Evolutionary conservation across 2,888 invertebrate species (phyloP), one percentile per base, ranked within the genome.

Genomic region (Isoperla grammatica): DNA sequence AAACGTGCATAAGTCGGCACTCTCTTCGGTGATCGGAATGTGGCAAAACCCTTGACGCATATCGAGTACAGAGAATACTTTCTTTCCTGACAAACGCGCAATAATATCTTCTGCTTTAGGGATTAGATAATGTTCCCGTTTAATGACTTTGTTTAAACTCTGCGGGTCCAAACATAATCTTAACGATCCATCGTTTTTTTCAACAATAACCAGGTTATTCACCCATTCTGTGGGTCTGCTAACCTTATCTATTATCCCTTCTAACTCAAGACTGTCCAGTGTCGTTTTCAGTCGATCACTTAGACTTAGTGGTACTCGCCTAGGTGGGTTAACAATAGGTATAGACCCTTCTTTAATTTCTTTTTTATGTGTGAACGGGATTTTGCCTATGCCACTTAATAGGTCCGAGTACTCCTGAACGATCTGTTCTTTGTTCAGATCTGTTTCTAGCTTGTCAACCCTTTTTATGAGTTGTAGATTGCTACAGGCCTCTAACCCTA

Each of bases 21-120:
- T 50, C 11, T 19, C 22, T 5, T 49, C 45, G n/a, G 57, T 57
- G 1, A 61, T 54, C n/a, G 4, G 15, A 37, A 61, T 46, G 12
- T 59, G 56, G 20, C 46, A 46, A 20, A 60, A 60, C 12, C 60
- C 43, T 13, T 60, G 35, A 45, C 54, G 50, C 19, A 61, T 48
- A 20, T 62, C 60, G 3, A 61, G 22, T 43, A 63, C 63, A 23
- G 19, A 12, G 22, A 48, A 48, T 20, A 48, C 15, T 48, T 48
- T 8, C 22, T 45, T 11, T 15, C 48, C 48, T 48, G 20, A 19
- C 15, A 48, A 17, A 17, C 22, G 12, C 20, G 48, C 13, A 17
- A 17, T 48, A 4, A 8, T 13, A 13, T 43, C 43, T 43, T 43
- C 43, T 3, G 15, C 15, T 15, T 13, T 43, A 5, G 43, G 43